These are phyloP conservation scores for Solea senegalensis DNA, from an alignment of 2,113 vertebrate genomes.

Conservation along the genomic window DNA sequence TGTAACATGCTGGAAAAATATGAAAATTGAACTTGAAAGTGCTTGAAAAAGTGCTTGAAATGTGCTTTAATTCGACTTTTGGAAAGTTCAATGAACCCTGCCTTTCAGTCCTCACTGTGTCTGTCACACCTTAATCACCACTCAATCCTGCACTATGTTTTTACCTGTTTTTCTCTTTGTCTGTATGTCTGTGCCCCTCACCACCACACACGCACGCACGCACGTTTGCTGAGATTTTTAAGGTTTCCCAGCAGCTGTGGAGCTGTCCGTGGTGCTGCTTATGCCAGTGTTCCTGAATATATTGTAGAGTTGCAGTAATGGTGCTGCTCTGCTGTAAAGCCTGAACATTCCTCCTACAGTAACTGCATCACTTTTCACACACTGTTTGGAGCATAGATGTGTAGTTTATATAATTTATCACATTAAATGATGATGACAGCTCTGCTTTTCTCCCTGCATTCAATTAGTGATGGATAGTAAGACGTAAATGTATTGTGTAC, in stretches of 20 bases:
- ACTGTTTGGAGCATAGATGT: background rate
- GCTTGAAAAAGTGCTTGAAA: no score
- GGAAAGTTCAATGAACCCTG: background rate
- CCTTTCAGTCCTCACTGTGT: no score
- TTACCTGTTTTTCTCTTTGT: no score
- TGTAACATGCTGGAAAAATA: no score
- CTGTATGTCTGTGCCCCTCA: no score
- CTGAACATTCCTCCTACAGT: background rate
- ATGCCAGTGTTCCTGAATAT: background rate
- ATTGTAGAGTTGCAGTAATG: constrained; percentile 30
- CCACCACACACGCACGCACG: no score
- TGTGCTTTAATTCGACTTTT: no score
- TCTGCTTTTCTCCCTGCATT: background rate
- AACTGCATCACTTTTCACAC: background rate
- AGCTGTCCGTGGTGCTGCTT: constrained; percentile 38
- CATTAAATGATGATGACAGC: background rate
- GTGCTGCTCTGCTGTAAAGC: constrained; percentile 25
- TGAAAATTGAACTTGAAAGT: no score
- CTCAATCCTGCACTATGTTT: no score
- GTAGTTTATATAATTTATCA: background rate
- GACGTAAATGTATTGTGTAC: constrained; percentile 2
- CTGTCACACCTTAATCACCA: no score
- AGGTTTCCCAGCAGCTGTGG: constrained; percentile 7
- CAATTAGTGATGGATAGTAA: background rate
- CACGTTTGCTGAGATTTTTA: background rate